A percentile compares a stretch with the other conserved stretches of the same genome.
Evolutionary conservation across 2,113 vertebrate species (phyloP).

Genomic region (Paramormyrops kingsleyae): DNA sequence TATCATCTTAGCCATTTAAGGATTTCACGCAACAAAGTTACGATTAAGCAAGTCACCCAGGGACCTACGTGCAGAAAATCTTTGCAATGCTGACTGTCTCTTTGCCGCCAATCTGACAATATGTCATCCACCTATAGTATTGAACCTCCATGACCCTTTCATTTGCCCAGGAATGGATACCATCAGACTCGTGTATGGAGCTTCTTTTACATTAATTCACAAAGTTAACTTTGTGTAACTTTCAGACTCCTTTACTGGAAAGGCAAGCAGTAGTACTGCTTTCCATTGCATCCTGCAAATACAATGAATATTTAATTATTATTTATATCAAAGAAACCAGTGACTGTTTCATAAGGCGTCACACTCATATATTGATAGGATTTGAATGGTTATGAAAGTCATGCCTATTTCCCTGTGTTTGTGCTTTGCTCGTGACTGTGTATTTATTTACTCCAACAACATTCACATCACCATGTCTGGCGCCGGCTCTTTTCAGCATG

Average conservation of each 20-base stretch:
- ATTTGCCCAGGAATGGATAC: neutral
- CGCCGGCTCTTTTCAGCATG: neutral
- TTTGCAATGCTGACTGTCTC: neutral
- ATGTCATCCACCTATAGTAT: neutral
- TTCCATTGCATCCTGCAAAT: neutral
- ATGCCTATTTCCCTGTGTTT: neutral
- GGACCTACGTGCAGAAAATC: neutral
- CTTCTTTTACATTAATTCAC: neutral
- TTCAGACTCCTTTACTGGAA: neutral
- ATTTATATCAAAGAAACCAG: conserved; percentile 22
- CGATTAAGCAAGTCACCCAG: neutral
- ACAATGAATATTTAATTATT: neutral
- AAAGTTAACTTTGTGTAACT: neutral
- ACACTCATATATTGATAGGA: conserved; percentile 31
- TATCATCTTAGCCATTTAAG: neutral
- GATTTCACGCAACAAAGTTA: neutral
- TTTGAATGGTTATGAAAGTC: conserved; percentile 36
- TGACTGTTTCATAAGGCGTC: conserved; percentile 20
- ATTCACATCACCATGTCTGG: neutral
- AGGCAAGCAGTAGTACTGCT: neutral
- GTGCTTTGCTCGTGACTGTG: neutral
- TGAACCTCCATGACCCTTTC: neutral
- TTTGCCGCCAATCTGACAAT: neutral
- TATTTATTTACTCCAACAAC: neutral
- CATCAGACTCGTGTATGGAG: neutral